A percentile compares a stretch with the other conserved stretches of the same genome.
Evolutionary conservation across 2,113 vertebrate species (phyloP).

Genomic region (Telmatochromis sp.): DNA sequence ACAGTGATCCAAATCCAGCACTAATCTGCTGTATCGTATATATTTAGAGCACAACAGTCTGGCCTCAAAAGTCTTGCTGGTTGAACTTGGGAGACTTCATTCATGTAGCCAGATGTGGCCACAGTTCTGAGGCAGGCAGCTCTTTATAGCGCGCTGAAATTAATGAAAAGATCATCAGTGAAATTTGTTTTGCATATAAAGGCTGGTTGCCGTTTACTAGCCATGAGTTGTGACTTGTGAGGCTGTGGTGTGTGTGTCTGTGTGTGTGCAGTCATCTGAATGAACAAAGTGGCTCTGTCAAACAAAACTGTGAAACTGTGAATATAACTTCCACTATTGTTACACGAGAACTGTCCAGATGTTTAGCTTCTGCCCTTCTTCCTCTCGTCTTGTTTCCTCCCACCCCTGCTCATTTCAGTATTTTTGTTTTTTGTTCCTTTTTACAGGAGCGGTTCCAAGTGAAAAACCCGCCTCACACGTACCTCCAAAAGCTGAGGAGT

Average conservation of each 20-base stretch:
- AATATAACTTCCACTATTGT: background rate
- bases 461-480: constrained; percentile 96
- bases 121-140: background rate
- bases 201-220: background rate
- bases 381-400: background rate
- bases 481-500: constrained; percentile 91
- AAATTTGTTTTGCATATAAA: background rate
- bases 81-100: background rate
- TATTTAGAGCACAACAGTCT: constrained; percentile 35
- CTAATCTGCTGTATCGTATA: constrained; percentile 43
- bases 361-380: background rate
- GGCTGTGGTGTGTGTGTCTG: background rate
- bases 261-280: background rate
- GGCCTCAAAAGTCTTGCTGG: constrained; percentile 28
- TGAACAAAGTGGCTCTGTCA: background rate
- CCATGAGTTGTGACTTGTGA: background rate
- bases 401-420: background rate
- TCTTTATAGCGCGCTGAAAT: background rate
- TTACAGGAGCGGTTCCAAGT: constrained; percentile 94
- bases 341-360: background rate
- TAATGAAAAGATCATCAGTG: background rate
- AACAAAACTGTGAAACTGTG: background rate
- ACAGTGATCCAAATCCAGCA: constrained; percentile 38
- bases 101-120: background rate
- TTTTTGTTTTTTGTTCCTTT: background rate